Evolutionary conservation across 2,113 vertebrate genomes (phyloP).

Genomic region (Halichoerus grypus): DNA sequence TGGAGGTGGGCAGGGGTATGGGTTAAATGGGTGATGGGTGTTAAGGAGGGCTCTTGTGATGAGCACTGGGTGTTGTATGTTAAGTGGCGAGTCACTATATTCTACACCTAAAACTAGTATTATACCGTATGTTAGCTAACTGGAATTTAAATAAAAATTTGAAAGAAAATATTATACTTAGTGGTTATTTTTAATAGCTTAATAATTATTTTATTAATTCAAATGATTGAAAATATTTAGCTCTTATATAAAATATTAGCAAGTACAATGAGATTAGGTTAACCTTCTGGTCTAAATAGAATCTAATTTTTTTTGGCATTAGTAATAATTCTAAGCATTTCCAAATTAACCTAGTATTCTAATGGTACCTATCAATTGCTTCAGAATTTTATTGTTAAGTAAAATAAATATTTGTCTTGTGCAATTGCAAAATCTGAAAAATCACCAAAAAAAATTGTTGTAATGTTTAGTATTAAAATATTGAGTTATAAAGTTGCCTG

Average conservation of each 20-base stretch:
- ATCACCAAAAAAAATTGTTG: not conserved
- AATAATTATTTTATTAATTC: not conserved
- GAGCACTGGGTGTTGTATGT: too few species aligned
- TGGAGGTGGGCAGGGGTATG: too few species aligned
- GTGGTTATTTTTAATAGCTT: not conserved
- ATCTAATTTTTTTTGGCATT: not conserved
- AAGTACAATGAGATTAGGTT: not conserved
- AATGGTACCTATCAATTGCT: not conserved
- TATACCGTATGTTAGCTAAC: too few species aligned
- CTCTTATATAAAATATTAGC: not conserved
- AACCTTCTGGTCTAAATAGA: not conserved
- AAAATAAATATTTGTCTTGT: not conserved
- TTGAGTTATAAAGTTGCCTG: not conserved
- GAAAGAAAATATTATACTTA: not conserved
- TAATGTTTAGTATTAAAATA: constrained; percentile 5
- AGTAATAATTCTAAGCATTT: not conserved
- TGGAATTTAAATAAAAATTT: not conserved
- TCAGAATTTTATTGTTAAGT: not conserved
- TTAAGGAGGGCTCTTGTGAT: too few species aligned
- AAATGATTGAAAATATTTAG: not conserved
- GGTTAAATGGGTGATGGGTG: too few species aligned
- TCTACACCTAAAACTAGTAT: too few species aligned
- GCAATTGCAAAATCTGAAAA: not conserved
- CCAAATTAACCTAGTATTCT: not conserved
- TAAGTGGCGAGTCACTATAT: too few species aligned